Evolutionary conservation across 1,140 invertebrate species (phyloP).

Genomic region (Sinella curviseta): DNA sequence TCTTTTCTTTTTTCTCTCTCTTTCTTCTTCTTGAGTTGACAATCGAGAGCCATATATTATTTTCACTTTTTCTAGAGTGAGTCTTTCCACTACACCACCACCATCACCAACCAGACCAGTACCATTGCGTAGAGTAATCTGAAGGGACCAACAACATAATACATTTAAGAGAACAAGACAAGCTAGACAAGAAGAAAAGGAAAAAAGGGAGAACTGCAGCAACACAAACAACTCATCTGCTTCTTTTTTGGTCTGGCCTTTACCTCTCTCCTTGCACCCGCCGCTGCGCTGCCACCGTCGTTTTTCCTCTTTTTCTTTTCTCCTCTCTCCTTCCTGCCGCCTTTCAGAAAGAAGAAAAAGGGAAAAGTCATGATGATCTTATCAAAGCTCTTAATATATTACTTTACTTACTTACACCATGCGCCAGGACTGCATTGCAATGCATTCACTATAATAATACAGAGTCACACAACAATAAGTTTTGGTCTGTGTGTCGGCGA

Average conservation of each 20-base stretch:
- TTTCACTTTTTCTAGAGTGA: neutral
- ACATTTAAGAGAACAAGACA: constrained; percentile 24
- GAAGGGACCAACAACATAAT: constrained; percentile 22
- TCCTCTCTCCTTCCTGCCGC: neutral
- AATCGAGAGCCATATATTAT: constrained; percentile 17
- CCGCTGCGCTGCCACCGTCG: neutral
- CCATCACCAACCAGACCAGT: neutral
- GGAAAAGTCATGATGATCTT: constrained; percentile 27
- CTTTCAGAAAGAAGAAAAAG: neutral
- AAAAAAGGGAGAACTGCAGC: neutral
- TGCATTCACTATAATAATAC: too few species aligned
- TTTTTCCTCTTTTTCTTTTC: neutral
- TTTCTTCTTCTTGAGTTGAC: constrained; percentile 17
- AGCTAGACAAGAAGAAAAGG: neutral
- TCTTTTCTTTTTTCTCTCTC: too few species aligned
- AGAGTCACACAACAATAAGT: neutral
- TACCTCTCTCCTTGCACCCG: neutral
- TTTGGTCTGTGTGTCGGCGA: neutral
- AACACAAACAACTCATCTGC: neutral
- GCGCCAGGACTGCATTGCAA: too few species aligned
- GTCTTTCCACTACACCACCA: neutral
- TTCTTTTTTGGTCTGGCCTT: neutral
- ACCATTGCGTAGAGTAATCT: neutral
- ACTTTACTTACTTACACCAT: neutral
- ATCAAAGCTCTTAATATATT: constrained; percentile 28